These are phyloP conservation scores for Thaumetopoea pityocampa DNA, from an alignment of 1,140 invertebrate genomes.

Conservation along the genomic window DNA sequence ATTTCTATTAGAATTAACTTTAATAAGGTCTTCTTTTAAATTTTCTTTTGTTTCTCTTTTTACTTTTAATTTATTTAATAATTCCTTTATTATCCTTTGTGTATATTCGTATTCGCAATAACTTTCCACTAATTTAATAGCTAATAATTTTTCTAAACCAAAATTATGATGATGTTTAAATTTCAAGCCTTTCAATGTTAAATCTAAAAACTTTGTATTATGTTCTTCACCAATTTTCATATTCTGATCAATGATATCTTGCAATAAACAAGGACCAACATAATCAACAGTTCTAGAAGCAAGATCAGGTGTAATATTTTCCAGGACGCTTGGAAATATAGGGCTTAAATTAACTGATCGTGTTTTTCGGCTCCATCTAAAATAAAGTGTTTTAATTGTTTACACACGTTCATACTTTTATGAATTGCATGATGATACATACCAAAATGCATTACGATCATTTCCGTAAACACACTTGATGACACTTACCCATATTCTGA, in stretches of 20 bases:
- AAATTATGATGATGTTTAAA: constrained; percentile 53
- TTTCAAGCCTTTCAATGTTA: constrained; percentile 42
- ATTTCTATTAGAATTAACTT: constrained; percentile 40
- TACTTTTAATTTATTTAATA: constrained; percentile 37
- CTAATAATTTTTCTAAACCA: constrained; percentile 45
- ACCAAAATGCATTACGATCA: too few relatives aligned
- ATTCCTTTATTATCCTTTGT: constrained; percentile 28
- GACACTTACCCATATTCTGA: constrained; percentile 33
- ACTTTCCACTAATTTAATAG: constrained; percentile 33
- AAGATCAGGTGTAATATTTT: constrained; percentile 27
- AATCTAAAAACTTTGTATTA: constrained; percentile 50
- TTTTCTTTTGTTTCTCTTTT: constrained; percentile 51
- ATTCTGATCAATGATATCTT: constrained; percentile 25
- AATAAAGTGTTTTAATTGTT: constrained; percentile 9
- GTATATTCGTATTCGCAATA: constrained; percentile 35
- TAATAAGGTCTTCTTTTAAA: constrained; percentile 45
- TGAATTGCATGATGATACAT: too few relatives aligned
- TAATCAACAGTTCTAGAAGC: constrained; percentile 36
- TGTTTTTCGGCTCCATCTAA: constrained; percentile 23
- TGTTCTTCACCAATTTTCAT: constrained; percentile 21
- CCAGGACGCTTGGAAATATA: constrained; percentile 45
- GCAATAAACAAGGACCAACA: constrained; percentile 38
- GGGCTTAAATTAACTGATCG: constrained; percentile 28
- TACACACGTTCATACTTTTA: too few relatives aligned
- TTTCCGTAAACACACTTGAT: too few relatives aligned